Percentiles rank a stretch among this genome's conserved stretches.
phyloP scores from a whole-genome alignment of 2,797 vertebrate species.

The Molossus alvarezi region DNA sequence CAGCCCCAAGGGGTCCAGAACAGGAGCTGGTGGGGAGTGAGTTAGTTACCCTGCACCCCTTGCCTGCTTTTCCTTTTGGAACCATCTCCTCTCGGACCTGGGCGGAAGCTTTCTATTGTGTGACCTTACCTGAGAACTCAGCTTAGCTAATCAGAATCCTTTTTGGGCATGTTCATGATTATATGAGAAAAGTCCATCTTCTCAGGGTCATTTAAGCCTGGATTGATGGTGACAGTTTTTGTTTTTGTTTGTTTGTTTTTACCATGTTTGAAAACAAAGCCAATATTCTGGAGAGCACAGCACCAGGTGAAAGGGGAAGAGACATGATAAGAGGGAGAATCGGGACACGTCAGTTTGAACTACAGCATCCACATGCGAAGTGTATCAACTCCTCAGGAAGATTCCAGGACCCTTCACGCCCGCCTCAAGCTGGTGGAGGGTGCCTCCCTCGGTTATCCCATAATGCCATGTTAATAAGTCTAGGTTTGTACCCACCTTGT shows the following conservation, averaged over 20 bases:
- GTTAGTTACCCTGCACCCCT: background rate
- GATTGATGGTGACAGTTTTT: background rate
- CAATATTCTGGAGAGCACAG: background rate
- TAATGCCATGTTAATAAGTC: background rate
- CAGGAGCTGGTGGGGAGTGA: background rate
- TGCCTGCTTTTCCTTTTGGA: background rate
- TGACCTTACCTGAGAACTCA: background rate
- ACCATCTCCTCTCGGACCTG: background rate
- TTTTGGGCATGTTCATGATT: background rate
- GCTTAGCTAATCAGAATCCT: background rate
- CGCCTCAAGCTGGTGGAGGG: background rate
- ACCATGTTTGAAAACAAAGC: slow-evolving; percentile 37
- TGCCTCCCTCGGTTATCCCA: background rate
- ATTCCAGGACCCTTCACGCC: background rate
- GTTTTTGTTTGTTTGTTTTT: background rate
- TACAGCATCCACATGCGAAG: background rate
- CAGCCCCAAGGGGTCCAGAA: background rate
- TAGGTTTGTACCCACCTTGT: background rate
- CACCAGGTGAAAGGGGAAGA: background rate
- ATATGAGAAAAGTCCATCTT: background rate
- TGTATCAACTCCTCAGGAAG: background rate
- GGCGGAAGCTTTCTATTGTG: background rate
- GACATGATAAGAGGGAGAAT: background rate
- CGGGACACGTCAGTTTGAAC: background rate
- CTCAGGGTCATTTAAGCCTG: background rate